Evolutionary conservation across 2,888 invertebrate species (phyloP).

Genomic region (Aphidoletes aphidimyza): DNA sequence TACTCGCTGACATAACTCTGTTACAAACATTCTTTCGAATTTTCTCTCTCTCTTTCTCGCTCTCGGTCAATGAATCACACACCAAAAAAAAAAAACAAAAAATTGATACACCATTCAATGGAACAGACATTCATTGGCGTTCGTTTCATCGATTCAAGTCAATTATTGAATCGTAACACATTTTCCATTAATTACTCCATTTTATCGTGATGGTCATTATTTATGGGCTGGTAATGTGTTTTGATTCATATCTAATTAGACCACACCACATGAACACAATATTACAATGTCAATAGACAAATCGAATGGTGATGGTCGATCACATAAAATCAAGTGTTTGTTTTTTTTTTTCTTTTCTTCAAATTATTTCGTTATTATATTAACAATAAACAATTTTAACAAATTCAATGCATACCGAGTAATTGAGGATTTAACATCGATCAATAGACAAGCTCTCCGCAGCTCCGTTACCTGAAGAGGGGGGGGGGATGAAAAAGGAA

Average conservation of each 20-base stretch:
- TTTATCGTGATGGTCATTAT: background rate
- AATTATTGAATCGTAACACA: background rate
- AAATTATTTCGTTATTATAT: no score
- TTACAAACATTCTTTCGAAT: background rate
- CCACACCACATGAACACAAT: background rate
- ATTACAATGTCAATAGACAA: no score
- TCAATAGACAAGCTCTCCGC: background rate
- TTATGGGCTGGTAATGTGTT: background rate
- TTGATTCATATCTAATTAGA: background rate
- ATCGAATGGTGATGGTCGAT: no score
- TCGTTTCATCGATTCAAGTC: no score
- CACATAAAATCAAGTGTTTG: no score
- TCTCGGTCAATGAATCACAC: no score
- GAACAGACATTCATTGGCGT: no score
- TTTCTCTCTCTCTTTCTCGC: background rate
- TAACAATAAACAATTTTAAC: no score
- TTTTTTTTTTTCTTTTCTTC: no score
- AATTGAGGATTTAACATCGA: constrained; percentile 1
- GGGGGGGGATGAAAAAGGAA: background rate
- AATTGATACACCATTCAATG: no score
- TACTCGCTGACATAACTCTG: background rate
- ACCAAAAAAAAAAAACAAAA: no score
- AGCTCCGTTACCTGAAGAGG: background rate
- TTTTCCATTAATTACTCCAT: background rate
- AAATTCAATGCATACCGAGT: background rate